These are phyloP conservation scores for Tetragonula carbonaria DNA, from an alignment of 2,888 invertebrate species.

Conservation along the genomic window DNA sequence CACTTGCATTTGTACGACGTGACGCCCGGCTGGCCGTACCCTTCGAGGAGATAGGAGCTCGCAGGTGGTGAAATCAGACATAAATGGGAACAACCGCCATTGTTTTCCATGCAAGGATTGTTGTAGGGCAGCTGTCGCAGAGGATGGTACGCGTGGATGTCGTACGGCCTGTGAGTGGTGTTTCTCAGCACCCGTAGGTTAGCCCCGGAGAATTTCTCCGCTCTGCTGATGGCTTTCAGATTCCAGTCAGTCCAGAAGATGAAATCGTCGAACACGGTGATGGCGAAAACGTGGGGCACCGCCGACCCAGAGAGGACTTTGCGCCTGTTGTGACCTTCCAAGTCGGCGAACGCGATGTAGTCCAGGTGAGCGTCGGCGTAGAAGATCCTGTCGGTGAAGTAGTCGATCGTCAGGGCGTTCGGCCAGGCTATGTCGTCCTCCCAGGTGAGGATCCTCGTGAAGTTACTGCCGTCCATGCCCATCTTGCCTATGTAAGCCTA, in stretches of 20 bases:
- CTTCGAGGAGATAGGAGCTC: slow-evolving; percentile 91
- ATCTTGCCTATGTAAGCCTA: slow-evolving; percentile 98
- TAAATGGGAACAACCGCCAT: slow-evolving; percentile 98
- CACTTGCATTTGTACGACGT: slow-evolving; percentile 95
- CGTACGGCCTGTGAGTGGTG: slow-evolving; percentile 97
- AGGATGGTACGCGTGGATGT: slow-evolving; percentile 96
- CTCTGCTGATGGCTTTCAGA: slow-evolving; percentile 94
- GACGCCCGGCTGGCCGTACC: slow-evolving; percentile 92
- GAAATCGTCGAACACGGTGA: slow-evolving; percentile 96
- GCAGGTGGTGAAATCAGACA: slow-evolving; percentile 95
- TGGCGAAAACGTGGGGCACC: slow-evolving; percentile 98
- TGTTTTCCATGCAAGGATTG: slow-evolving; percentile 96
- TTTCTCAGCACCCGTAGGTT: slow-evolving; percentile 91
- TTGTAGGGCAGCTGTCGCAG: slow-evolving; percentile 92
- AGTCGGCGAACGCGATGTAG: slow-evolving; percentile 97
- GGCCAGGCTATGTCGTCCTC: slow-evolving; percentile 99
- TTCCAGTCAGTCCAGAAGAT: slow-evolving; percentile 99
- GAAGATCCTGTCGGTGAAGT: slow-evolving; percentile 96
- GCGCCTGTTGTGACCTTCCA: slow-evolving; percentile 95
- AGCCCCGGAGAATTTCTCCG: slow-evolving; percentile 95
- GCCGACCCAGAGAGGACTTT: slow-evolving; percentile 91
- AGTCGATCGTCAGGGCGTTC: slow-evolving; percentile 98
- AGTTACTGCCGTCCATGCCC: slow-evolving; percentile 98
- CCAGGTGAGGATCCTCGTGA: slow-evolving; percentile 94
- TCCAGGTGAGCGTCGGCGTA: slow-evolving; percentile 99